A percentile compares a stretch with the other conserved stretches of the same genome.
Evolutionary conservation across 2,888 invertebrate genomes (phyloP).

Genomic region (Bellardia bayeri): DNA sequence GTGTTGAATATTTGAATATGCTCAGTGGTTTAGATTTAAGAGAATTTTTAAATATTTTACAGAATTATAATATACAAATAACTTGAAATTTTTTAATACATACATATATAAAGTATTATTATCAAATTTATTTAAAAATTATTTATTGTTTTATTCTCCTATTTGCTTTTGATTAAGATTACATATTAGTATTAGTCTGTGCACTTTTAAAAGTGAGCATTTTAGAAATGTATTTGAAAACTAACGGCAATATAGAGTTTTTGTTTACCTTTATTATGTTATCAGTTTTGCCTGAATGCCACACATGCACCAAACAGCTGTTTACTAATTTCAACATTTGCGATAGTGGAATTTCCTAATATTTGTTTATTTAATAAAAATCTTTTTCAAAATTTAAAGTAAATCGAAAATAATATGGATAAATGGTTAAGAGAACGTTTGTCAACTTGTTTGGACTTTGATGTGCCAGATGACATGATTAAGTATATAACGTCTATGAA

Average conservation of each 20-base stretch:
- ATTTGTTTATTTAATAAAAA: background rate
- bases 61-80: slow-evolving; percentile 73
- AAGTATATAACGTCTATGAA: slow-evolving; percentile 89
- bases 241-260: background rate
- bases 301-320: background rate
- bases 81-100: background rate
- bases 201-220: too few relatives aligned
- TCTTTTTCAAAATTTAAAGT: background rate
- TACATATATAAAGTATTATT: too few relatives aligned
- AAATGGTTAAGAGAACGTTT: slow-evolving; percentile 88
- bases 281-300: slow-evolving; percentile 1
- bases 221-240: background rate
- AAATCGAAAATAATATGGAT: slow-evolving; percentile 85
- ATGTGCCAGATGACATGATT: slow-evolving; percentile 89
- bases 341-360: background rate
- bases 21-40: slow-evolving; percentile 71
- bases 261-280: background rate
- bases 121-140: too few relatives aligned
- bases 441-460: slow-evolving; percentile 88
- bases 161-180: too few relatives aligned
- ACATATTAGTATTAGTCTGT: too few relatives aligned
- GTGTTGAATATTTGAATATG: slow-evolving; percentile 67
- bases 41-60: slow-evolving; percentile 74
- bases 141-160: background rate
- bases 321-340: background rate